Evolutionary conservation across 2,797 vertebrate genomes (phyloP).

Genomic region (Pangasius mekongensis): DNA sequence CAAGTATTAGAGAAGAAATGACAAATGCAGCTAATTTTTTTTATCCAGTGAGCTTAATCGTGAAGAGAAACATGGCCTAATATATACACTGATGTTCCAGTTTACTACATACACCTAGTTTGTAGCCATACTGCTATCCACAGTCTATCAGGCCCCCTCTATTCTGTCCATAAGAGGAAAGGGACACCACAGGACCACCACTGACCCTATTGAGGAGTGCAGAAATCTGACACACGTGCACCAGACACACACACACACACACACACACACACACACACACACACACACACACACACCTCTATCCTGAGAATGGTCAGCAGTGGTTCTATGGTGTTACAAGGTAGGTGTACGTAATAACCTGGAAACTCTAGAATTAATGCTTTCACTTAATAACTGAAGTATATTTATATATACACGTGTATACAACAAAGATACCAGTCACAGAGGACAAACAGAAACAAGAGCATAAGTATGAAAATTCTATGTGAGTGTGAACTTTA

Average conservation of each 20-base stretch:
- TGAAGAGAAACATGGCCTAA: background rate
- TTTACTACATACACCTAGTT: background rate
- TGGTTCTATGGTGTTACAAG: background rate
- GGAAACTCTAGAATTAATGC: background rate
- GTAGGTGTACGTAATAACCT: constrained; percentile 1
- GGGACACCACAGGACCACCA: background rate
- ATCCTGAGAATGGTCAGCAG: no score
- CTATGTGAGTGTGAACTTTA: background rate
- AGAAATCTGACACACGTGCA: background rate
- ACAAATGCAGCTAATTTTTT: background rate
- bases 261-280: background rate
- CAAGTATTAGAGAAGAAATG: background rate
- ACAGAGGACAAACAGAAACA: background rate
- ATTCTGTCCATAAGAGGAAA: background rate
- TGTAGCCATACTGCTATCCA: background rate
- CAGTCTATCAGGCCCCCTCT: background rate
- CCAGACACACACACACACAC: background rate
- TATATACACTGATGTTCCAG: background rate
- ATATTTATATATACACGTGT: background rate
- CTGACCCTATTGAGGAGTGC: background rate
- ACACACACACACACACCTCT: background rate
- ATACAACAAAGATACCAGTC: background rate
- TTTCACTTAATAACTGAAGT: background rate
- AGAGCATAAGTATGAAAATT: background rate
- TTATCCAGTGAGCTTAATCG: constrained; percentile 20